Base-by-base conservation (phyloP, 2,113 vertebrate genomes). In the Lophochroa leadbeateri region DNA sequence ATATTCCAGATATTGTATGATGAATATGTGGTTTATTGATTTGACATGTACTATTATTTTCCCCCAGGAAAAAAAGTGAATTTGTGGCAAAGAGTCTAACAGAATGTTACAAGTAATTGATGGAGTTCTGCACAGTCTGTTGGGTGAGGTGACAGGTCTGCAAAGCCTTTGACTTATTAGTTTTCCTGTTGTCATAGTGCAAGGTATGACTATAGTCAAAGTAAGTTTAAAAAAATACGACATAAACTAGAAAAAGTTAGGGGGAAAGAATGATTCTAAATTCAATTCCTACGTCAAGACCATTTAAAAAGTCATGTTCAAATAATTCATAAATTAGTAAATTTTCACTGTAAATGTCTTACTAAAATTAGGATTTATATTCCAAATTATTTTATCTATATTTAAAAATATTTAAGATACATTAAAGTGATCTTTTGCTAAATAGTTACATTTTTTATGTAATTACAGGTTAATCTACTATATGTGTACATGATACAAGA, bases 1-100 rank as follows among this genome's bases (percentile, higher is more conserved):
- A 84, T 95, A 92, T 89, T 95, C 28, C 63, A 91, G 67, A 92
- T 96, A 95, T 79, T 96, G 31, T 67, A 69, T 94, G 70, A 94
- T 77, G 55, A 96, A 94, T 83, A 92, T 67, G 71, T 55, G 60
- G 71, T 68, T 88, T 96, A 95, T 96, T 92, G 89, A 90, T 88
- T 92, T 92, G 92, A 88, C 85, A 88, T 81, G 71, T 80, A 82
- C 55, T 77, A 53, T 58, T 47, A 23, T 83, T 92, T 90, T 78
- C 49, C 75, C 85, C 21, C 21, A 77, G 92, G 88, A 82, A 84
- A 93, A 69, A 74, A 82, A 86, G 64, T 4, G 7, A 52, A 72
- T 85, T 89, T 77, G 81, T 92, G 77, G 88, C 77, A 93, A 94
- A 88, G 47, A 63, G 41, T 41, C 72, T 94, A 86, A 90, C 49